Percentiles rank a stretch among this genome's conserved stretches.
These are phyloP conservation scores for Platypus cylindrus DNA, from an alignment of 2,888 invertebrate species.

Conservation along the genomic window DNA sequence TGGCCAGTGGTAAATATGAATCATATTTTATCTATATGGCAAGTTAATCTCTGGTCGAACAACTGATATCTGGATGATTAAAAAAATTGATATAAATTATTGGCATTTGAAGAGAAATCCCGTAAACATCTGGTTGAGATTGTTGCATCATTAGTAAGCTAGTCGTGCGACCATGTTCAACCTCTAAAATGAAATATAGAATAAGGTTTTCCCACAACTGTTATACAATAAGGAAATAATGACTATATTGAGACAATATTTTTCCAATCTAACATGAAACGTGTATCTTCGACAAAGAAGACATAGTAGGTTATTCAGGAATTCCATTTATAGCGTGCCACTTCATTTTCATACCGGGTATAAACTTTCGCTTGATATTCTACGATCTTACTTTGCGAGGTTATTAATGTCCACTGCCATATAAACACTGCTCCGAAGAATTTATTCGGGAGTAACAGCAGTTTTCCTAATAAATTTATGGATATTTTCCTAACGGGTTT, in stretches of 20 bases:
- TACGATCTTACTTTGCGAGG: conserved; percentile 6
- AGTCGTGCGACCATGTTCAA: conserved; percentile 4
- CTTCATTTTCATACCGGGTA: conserved; percentile 10
- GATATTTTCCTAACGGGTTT: conserved; percentile 5
- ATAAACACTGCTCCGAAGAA: conserved; percentile 10
- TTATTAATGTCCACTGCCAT: conserved; percentile 9
- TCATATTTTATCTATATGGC: no score
- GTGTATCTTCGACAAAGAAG: conserved; percentile 12
- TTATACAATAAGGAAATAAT: conserved; percentile 9
- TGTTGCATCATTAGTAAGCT: conserved; percentile 3
- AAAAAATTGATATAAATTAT: no score
- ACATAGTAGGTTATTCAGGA: conserved; percentile 8
- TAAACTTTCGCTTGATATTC: conserved; percentile 10
- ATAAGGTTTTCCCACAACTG: conserved; percentile 9
- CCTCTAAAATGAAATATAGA: conserved; percentile 6
- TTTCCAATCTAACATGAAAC: conserved; percentile 7
- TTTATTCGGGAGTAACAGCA: conserved; percentile 8
- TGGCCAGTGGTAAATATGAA: no score
- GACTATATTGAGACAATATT: conserved; percentile 10
- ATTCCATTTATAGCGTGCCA: conserved; percentile 9
- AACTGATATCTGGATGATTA: not conserved
- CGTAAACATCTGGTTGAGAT: conserved; percentile 5
- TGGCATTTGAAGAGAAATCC: not conserved
- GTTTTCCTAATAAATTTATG: conserved; percentile 11
- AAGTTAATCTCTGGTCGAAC: not conserved